These are phyloP conservation scores for Crotalus horridus DNA, from an alignment of 2,113 vertebrate species.

Conservation along the genomic window DNA sequence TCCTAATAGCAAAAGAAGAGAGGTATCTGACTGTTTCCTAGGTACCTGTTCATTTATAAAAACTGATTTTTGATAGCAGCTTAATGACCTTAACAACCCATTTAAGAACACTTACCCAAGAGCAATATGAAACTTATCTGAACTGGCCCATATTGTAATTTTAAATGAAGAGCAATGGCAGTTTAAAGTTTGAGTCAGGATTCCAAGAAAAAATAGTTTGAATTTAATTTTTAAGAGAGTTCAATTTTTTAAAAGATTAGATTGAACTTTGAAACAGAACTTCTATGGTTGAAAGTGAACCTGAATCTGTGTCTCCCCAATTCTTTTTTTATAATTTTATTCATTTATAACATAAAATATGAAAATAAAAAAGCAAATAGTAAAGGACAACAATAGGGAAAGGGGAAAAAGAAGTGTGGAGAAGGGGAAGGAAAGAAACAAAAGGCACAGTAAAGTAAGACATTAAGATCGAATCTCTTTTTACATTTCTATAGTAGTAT, in stretches of 20 bases:
- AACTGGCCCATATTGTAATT: neutral
- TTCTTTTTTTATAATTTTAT: neutral
- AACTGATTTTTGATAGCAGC: neutral
- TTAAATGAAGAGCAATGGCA: neutral
- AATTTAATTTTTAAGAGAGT: neutral
- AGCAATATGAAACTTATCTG: neutral
- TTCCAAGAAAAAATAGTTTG: neutral
- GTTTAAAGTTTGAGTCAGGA: neutral
- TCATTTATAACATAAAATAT: too few relatives aligned
- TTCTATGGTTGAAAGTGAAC: neutral
- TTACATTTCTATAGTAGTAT: too few relatives aligned
- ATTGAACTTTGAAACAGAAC: neutral
- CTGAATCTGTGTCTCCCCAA: neutral
- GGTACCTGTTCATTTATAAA: neutral
- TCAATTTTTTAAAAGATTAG: neutral
- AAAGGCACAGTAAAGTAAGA: too few relatives aligned
- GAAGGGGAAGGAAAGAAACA: too few relatives aligned
- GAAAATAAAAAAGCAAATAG: too few relatives aligned
- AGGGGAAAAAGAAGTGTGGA: too few relatives aligned
- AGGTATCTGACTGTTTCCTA: neutral
- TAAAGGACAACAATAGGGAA: too few relatives aligned
- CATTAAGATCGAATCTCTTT: too few relatives aligned
- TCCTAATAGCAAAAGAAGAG: neutral
- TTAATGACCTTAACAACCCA: neutral
- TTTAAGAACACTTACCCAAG: neutral